Evolutionary conservation across 2,797 vertebrate genomes (phyloP), one percentile per base, ranked within the genome.

Genomic region (Enteromius trimaculatus): DNA sequence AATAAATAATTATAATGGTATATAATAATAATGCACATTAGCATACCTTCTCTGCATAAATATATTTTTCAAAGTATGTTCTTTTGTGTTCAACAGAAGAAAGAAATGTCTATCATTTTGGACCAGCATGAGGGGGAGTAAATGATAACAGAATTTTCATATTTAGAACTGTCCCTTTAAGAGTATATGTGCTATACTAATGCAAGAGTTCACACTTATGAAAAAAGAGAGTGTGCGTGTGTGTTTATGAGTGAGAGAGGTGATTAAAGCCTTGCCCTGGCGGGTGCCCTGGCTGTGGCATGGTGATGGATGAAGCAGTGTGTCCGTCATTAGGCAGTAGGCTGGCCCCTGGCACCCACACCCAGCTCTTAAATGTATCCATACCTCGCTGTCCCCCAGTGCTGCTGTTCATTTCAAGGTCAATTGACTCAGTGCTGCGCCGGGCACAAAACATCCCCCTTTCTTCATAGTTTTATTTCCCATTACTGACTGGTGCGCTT

Each of bases 301-400:
- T 66, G 65, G 93, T 95, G 94, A 95, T 95, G 92, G 93, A 95
- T 95, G 93, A 89, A 84, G 87, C 85, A 72, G 89, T 90, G 91
- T 93, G 93, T 92, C 93, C 90, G 91, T 95, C 94, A 95, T 95
- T 95, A 94, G 92, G 93, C 92, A 92, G 92, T 93, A 93, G 93
- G 90, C 92, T 93, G 94, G 94, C 94, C 94, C 92, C 92, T 93
- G 93, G 94, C 94, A 92, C 90, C 68, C 84, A 90, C 90, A 92
- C 91, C 90, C 91, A 91, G 91, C 92, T 93, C 91, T 94, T 94
- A 94, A 94, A 94, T 91, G 93, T 91, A 88, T 90, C 93, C 91
- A 91, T 91, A 90, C 91, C 62, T 86, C 87, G 70, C 82, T 88
- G 91, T 93, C 92, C 93, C 94, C 92, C 89, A 94, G 93, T 93